Evolutionary conservation across 2,888 invertebrate species (phyloP).

Genomic region (Rugalucina vietnamica): DNA sequence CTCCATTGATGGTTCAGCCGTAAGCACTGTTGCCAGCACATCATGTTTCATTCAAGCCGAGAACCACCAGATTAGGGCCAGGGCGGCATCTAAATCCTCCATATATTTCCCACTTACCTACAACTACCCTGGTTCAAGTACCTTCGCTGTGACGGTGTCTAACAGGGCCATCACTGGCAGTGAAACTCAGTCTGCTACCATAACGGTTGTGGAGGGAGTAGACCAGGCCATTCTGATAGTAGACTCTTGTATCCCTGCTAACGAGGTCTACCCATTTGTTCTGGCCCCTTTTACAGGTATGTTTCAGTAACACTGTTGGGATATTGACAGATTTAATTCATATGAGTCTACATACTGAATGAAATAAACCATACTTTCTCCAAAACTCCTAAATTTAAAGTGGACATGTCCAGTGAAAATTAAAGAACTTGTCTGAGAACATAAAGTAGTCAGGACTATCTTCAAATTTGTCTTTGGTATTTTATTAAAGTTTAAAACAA

Average conservation of each 20-base stretch:
- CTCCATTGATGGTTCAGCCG: background rate
- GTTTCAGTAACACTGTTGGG: too few relatives aligned
- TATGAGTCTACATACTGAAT: too few relatives aligned
- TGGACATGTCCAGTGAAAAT: too few relatives aligned
- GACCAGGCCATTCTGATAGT: constrained; percentile 68
- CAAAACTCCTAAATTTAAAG: too few relatives aligned
- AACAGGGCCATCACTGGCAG: constrained; percentile 22
- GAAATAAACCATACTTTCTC: too few relatives aligned
- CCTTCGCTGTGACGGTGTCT: constrained; percentile 35
- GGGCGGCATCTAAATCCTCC: constrained; percentile 4
- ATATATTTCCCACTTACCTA: constrained; percentile 55
- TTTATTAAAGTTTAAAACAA: too few relatives aligned
- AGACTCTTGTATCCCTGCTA: constrained; percentile 59
- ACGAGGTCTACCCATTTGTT: constrained; percentile 36
- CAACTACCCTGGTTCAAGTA: constrained; percentile 38
- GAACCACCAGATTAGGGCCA: constrained; percentile 24
- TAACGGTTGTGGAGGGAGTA: constrained; percentile 73
- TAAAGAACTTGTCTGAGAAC: too few relatives aligned
- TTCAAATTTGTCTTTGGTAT: too few relatives aligned
- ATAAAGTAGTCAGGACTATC: too few relatives aligned
- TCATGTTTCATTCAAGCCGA: constrained; percentile 5
- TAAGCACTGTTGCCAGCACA: background rate
- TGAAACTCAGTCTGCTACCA: constrained; percentile 1
- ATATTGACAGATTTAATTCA: too few relatives aligned
- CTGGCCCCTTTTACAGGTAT: constrained; percentile 77